These are phyloP conservation scores for Eulithis prunata DNA, from an alignment of 2,888 invertebrate genomes.

Conservation along the genomic window DNA sequence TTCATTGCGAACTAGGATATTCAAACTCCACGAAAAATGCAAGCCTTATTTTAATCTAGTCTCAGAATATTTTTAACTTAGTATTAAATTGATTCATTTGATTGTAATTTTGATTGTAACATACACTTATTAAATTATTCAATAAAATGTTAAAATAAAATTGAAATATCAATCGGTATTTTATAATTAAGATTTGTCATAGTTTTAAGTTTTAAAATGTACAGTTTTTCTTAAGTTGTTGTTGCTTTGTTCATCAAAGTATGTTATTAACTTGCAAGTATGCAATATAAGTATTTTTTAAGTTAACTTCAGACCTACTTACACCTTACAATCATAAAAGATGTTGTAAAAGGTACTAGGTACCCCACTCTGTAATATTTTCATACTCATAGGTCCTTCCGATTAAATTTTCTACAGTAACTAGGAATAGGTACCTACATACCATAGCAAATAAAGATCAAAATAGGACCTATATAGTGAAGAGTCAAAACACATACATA, in stretches of 20 bases:
- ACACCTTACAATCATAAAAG: too few relatives aligned
- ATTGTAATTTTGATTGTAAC: neutral
- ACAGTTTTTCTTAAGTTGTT: neutral
- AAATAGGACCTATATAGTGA: too few relatives aligned
- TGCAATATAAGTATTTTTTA: too few relatives aligned
- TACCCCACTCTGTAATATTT: too few relatives aligned
- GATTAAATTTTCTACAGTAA: too few relatives aligned
- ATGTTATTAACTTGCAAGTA: too few relatives aligned
- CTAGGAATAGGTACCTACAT: too few relatives aligned
- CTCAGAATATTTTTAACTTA: constrained; percentile 30
- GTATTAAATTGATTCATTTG: neutral
- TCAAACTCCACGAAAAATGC: constrained; percentile 17
- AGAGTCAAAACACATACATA: too few relatives aligned
- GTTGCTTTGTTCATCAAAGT: neutral
- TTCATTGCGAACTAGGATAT: neutral
- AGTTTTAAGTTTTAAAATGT: constrained; percentile 11
- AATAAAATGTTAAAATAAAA: constrained; percentile 7
- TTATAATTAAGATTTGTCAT: constrained; percentile 10
- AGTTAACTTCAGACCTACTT: too few relatives aligned
- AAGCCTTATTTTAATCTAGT: constrained; percentile 36
- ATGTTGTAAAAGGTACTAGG: too few relatives aligned
- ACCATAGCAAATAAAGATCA: too few relatives aligned
- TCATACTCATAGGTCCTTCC: too few relatives aligned
- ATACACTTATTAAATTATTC: constrained; percentile 6
- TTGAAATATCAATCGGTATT: constrained; percentile 9